Conservation (phyloP, 1,140 invertebrate genomes). For the Drosophila oshimai region DNA sequence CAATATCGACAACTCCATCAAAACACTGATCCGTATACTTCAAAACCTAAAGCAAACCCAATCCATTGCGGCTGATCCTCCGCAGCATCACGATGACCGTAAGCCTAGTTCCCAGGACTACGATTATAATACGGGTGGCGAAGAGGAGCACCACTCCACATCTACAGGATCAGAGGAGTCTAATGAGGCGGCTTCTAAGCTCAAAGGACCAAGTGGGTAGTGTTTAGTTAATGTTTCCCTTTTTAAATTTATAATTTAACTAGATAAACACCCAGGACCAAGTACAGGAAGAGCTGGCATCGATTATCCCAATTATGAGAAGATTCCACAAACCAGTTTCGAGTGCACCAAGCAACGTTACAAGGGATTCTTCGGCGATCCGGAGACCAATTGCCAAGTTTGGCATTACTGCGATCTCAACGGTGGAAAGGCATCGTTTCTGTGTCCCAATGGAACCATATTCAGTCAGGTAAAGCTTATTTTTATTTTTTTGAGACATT, state of each 20-base stretch:
- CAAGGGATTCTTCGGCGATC: slow-evolving; percentile 95
- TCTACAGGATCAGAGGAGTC: slow-evolving; percentile 1
- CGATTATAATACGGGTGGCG: slow-evolving; percentile 63
- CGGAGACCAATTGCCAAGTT: slow-evolving; percentile 92
- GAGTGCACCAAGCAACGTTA: slow-evolving; percentile 92
- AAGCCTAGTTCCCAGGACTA: slow-evolving; percentile 47
- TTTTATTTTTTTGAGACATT: neutral
- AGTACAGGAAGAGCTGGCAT: slow-evolving; percentile 90
- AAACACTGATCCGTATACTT: slow-evolving; percentile 88
- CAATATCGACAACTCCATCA: slow-evolving; percentile 90
- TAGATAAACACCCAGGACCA: slow-evolving; percentile 79
- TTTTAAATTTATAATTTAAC: neutral
- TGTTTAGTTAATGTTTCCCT: neutral
- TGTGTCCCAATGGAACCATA: slow-evolving; percentile 95
- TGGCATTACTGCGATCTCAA: slow-evolving; percentile 97
- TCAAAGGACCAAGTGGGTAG: slow-evolving; percentile 60
- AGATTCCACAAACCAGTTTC: slow-evolving; percentile 91
- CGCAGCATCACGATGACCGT: slow-evolving; percentile 69
- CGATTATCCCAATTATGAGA: slow-evolving; percentile 91
- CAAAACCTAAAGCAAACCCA: slow-evolving; percentile 86
- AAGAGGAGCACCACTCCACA: slow-evolving; percentile 22
- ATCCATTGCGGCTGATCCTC: slow-evolving; percentile 76
- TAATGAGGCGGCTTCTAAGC: slow-evolving; percentile 28
- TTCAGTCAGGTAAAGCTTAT: slow-evolving; percentile 89
- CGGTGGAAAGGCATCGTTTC: slow-evolving; percentile 93